phyloP scores from a whole-genome alignment of 2,797 vertebrate species.

The Simalia tracyae region DNA sequence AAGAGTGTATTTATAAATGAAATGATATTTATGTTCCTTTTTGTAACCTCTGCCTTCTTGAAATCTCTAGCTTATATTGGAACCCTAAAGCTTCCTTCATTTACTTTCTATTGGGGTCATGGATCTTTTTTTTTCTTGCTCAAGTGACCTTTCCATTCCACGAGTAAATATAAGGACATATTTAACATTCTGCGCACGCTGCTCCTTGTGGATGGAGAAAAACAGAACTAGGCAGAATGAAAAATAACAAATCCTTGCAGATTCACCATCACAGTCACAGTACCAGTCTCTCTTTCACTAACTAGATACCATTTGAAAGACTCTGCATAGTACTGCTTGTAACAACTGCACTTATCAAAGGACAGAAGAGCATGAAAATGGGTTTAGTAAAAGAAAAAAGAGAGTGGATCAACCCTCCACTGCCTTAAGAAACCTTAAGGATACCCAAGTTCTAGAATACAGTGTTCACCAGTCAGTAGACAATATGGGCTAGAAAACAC shows the following conservation, averaged over 20 bases:
- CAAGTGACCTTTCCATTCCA: slow-evolving; percentile 47
- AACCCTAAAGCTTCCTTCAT: slow-evolving; percentile 5
- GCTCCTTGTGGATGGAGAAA: slow-evolving; percentile 39
- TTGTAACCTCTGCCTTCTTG: slow-evolving; percentile 47
- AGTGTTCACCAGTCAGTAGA: background rate
- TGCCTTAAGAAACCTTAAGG: too few relatives aligned
- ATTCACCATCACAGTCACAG: slow-evolving; percentile 32
- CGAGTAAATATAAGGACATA: slow-evolving; percentile 38
- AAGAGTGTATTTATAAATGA: slow-evolving; percentile 52
- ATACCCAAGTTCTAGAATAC: background rate
- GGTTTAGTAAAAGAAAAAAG: background rate
- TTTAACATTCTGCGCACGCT: slow-evolving; percentile 63
- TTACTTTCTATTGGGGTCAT: background rate
- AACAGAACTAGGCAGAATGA: slow-evolving; percentile 44
- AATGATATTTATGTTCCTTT: slow-evolving; percentile 56
- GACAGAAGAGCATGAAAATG: background rate
- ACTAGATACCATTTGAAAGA: background rate
- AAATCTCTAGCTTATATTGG: slow-evolving; percentile 36
- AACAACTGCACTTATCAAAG: background rate
- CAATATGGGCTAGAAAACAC: background rate
- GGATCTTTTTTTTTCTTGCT: background rate
- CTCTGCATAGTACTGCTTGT: background rate
- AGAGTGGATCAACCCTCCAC: background rate
- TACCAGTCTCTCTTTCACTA: background rate
- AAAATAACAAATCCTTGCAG: slow-evolving; percentile 46